phyloP scores from a whole-genome alignment of 2,888 invertebrate species.

The Elysia crispata region DNA sequence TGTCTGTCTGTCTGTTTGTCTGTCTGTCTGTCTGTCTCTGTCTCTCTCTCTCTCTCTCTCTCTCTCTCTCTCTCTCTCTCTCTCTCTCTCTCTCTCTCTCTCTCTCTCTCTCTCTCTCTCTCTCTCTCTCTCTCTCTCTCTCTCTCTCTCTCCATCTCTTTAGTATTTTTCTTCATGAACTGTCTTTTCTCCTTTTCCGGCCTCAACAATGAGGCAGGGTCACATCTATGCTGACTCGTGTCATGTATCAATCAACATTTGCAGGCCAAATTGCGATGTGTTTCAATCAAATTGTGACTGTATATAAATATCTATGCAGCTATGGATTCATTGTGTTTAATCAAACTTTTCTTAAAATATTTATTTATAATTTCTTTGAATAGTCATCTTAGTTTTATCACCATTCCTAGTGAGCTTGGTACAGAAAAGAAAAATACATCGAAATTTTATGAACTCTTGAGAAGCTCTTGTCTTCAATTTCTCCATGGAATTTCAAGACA shows the following conservation, averaged over 20 bases:
- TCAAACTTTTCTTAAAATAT: background rate
- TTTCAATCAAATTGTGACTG: too few species aligned
- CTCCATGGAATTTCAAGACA: too few species aligned
- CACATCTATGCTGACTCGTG: too few species aligned
- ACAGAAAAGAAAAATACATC: too few species aligned
- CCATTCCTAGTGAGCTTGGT: too few species aligned
- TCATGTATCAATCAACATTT: background rate
- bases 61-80: background rate
- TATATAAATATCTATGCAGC: too few species aligned
- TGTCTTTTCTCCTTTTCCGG: background rate
- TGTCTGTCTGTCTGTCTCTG: constrained; percentile 6
- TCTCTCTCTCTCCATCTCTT: background rate
- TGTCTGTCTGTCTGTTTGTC: background rate
- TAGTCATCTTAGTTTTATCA: too few species aligned
- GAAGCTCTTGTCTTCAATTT: too few species aligned
- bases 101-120: background rate
- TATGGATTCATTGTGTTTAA: background rate
- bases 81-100: constrained; percentile 10
- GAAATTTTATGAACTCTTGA: too few species aligned
- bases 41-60: constrained; percentile 39
- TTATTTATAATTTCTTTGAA: too few species aligned
- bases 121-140: background rate
- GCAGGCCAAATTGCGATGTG: background rate
- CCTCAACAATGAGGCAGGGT: background rate
- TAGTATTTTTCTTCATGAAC: background rate